Conservation (phyloP, 2,113 vertebrate species). For the Euleptes europaea region DNA sequence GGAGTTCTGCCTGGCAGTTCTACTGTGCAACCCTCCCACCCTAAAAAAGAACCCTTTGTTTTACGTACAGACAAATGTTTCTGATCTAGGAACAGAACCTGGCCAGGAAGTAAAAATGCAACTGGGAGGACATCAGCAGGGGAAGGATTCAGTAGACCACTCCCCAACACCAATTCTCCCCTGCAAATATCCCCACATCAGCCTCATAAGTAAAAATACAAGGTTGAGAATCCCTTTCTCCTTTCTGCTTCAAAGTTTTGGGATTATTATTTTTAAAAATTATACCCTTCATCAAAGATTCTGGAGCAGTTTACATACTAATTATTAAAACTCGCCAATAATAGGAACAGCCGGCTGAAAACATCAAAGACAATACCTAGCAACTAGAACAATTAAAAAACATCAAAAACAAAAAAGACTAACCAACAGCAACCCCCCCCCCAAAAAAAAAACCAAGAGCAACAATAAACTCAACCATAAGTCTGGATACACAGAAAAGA, state of each 20-base stretch:
- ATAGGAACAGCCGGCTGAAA: background rate
- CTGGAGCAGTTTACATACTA: background rate
- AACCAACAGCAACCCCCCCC: too few relatives aligned
- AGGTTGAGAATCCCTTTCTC: background rate
- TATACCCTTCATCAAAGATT: background rate
- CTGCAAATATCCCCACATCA: background rate
- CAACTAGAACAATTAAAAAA: too few relatives aligned
- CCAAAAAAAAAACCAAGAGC: too few relatives aligned
- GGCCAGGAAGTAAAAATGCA: background rate
- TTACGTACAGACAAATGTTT: background rate
- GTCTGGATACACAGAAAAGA: too few relatives aligned
- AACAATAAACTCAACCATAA: too few relatives aligned
- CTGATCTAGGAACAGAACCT: background rate
- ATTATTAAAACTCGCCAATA: background rate
- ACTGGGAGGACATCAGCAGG: background rate
- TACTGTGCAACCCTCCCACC: too few relatives aligned
- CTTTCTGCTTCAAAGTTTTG: background rate
- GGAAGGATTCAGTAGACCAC: too few relatives aligned
- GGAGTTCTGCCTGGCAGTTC: too few relatives aligned
- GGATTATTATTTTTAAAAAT: background rate
- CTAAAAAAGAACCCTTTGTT: background rate
- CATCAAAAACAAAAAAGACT: too few relatives aligned
- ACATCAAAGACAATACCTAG: background rate
- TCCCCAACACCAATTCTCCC: background rate
- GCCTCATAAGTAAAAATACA: background rate